phyloP scores from a whole-genome alignment of 2,113 vertebrate genomes.

The Talpa occidentalis region DNA sequence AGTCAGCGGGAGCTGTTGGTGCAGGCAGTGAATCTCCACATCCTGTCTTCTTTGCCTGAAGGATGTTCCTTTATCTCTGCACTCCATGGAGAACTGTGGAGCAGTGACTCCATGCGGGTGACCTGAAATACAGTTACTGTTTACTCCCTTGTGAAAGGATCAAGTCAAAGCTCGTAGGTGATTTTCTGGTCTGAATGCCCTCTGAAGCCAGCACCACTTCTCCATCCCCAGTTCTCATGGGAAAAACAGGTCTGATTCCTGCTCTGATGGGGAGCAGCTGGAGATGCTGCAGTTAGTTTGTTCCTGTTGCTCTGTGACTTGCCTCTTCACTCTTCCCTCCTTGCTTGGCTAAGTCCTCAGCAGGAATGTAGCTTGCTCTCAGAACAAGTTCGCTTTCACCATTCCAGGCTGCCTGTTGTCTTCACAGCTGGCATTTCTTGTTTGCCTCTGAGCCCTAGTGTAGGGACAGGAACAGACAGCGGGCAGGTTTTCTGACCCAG shows the following conservation, averaged over 20 bases:
- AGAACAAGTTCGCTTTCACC: background rate
- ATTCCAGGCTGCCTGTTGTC: background rate
- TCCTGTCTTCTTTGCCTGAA: background rate
- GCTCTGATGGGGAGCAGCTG: background rate
- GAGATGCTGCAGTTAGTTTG: background rate
- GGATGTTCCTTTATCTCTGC: background rate
- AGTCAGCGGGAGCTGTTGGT: background rate
- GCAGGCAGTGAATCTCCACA: background rate
- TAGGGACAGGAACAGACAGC: too few species aligned
- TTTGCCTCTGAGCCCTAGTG: constrained; percentile 11
- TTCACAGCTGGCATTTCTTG: background rate
- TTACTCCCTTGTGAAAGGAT: background rate
- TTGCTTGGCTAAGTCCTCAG: background rate
- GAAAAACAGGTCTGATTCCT: background rate
- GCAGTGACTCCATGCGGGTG: background rate
- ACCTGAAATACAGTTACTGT: background rate
- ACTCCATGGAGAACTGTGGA: background rate
- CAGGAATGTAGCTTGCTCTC: background rate
- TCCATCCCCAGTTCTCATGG: background rate
- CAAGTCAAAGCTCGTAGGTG: background rate
- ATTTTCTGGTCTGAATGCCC: background rate
- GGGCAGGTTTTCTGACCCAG: too few species aligned
- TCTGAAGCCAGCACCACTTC: background rate
- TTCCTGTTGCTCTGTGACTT: background rate
- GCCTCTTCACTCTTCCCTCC: background rate